Conservation (phyloP, 2,888 invertebrate species). For the Tetranychus piercei region DNA sequence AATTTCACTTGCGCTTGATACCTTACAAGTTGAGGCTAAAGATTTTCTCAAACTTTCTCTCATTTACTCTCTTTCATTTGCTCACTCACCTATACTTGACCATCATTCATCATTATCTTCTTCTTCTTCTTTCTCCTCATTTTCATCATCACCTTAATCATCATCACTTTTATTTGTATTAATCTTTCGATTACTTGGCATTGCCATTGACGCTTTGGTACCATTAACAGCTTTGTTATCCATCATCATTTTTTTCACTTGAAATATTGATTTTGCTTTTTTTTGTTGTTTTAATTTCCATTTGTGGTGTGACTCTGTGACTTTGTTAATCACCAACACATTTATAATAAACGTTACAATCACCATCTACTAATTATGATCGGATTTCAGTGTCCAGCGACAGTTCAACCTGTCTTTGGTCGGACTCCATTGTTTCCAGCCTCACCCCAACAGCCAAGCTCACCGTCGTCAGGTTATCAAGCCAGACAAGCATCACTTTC, state of each 20-base stretch:
- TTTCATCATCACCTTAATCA: neutral
- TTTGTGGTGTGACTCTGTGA: no score
- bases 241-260: no score
- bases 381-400: constrained; percentile 23
- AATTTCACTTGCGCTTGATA: neutral
- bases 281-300: no score
- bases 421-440: constrained; percentile 20
- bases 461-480: constrained; percentile 13
- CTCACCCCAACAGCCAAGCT: constrained; percentile 18
- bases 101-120: neutral
- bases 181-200: neutral
- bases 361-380: constrained; percentile 6
- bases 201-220: neutral
- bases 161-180: neutral
- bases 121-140: no score
- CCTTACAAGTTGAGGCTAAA: neutral
- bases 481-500: constrained; percentile 12
- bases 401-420: constrained; percentile 22
- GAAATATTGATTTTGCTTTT: no score
- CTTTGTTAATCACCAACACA: neutral
- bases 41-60: neutral
- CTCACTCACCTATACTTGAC: neutral
- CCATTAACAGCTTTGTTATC: neutral
- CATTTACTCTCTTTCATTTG: neutral
- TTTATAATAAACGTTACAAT: neutral